Base-by-base conservation (phyloP, 1,140 invertebrate species). In the Alviniconcha marisindica region DNA sequence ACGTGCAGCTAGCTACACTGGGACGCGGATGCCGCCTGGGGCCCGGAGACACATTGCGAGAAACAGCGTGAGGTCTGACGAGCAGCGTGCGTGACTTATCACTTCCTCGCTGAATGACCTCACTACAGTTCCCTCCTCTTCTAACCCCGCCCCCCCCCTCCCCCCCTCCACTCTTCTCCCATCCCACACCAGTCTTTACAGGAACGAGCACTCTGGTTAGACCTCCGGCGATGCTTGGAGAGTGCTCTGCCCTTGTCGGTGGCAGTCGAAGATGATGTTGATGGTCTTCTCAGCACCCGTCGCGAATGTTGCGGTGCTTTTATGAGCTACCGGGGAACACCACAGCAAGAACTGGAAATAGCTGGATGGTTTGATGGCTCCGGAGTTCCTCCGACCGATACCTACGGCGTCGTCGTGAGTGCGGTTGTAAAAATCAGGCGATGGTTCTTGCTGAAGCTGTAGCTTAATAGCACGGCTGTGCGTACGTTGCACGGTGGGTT, bases 51-150 rank as follows among this genome's bases (percentile, higher is more conserved):
- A 24, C 56, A 21, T 60, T 21, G n/a, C 56, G 56, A 60, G 56
- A 60, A 60, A 60, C 56, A 60, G 56, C 56, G 56, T 60, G 56
- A 60, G 56, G 56, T 24, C 56, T 60, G 56, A 60, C 56, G 56
- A n/a, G 56, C 15, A 60, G 56, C 7, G 56, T n/a, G 56, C 56
- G 15, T 60, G 56, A 60, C 56, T 60, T 60, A 60, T 60, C 56
- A n/a, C 56, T 60, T 60, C 56, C n/a, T 60, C n/a, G 18, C 56
- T 28, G 56, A 21, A 21, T 60, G 56, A 60, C 18, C 56, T 60
- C 56, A 60, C 18, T 24, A n/a, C 18, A 60, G 56, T 60, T 60
- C 56, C 56, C n/a, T 60, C 56, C 56, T 24, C n/a, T 60, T 18
- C 56, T n/a, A n/a, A n/a, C n/a, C n/a, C n/a, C n/a, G n/a, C n/a